Evolutionary conservation across 2,888 invertebrate species (phyloP).

Genomic region (Plagodis pulveraria): DNA sequence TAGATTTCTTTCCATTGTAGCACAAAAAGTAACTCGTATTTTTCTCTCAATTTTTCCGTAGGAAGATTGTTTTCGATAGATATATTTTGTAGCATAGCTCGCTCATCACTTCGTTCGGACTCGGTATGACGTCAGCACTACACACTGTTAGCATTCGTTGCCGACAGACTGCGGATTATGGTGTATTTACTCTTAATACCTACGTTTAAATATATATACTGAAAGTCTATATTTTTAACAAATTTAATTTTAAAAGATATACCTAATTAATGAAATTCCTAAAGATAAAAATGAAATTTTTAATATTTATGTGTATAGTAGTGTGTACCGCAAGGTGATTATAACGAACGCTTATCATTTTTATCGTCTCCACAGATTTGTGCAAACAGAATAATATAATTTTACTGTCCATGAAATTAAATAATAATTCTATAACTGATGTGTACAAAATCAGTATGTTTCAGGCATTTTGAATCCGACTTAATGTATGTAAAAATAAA

Average conservation of each 20-base stretch:
- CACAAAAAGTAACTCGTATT: conserved; percentile 57
- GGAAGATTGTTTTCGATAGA: conserved; percentile 55
- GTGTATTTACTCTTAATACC: conserved; percentile 68
- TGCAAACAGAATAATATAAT: conserved; percentile 72
- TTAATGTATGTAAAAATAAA: conserved; percentile 86
- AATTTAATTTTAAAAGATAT: conserved; percentile 75
- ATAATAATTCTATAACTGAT: conserved; percentile 79
- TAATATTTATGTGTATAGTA: conserved; percentile 78
- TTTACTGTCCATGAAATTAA: conserved; percentile 81
- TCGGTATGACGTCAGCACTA: conserved; percentile 52
- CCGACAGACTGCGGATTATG: conserved; percentile 59
- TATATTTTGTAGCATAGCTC: conserved; percentile 65
- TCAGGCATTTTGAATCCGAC: conserved; percentile 85
- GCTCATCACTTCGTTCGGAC: conserved; percentile 51
- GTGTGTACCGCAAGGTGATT: conserved; percentile 73
- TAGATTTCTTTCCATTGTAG: conserved; percentile 70
- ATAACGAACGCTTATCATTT: conserved; percentile 58
- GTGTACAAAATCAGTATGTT: conserved; percentile 83
- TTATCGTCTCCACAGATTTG: conserved; percentile 63
- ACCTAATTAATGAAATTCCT: conserved; percentile 81
- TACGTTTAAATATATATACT: conserved; percentile 73
- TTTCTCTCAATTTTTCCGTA: conserved; percentile 67
- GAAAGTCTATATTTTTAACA: conserved; percentile 81
- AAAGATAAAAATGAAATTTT: conserved; percentile 79
- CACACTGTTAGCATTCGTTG: conserved; percentile 40